Evolutionary conservation across 2,797 vertebrate species (phyloP).

Genomic region (Spheniscus humboldti): DNA sequence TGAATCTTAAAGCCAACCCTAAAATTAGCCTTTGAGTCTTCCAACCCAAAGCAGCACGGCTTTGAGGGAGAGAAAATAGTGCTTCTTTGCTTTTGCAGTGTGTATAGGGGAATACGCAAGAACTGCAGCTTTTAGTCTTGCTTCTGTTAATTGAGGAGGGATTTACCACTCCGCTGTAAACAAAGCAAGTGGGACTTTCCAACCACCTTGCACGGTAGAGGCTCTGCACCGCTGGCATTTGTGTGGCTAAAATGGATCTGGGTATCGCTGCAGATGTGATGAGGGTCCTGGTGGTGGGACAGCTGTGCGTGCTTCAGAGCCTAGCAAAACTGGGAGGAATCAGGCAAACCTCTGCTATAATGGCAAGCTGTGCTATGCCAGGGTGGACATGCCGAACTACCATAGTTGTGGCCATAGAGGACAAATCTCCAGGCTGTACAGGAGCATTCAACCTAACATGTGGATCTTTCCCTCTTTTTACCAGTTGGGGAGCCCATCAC

Average conservation of each 20-base stretch:
- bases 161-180: not conserved
- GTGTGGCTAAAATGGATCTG: not conserved
- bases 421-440: not conserved
- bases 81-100: not conserved
- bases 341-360: not conserved
- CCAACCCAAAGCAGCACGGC: not conserved
- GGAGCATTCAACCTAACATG: not conserved
- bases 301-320: not conserved
- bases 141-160: not conserved
- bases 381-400: not conserved
- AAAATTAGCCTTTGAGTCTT: not conserved
- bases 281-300: not conserved
- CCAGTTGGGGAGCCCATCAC: slow-evolving; percentile 96
- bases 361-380: not conserved
- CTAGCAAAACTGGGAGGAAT: not conserved
- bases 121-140: not conserved
- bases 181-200: not conserved
- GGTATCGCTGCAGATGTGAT: not conserved
- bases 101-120: not conserved
- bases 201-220: not conserved
- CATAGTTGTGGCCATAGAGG: not conserved
- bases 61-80: not conserved
- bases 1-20: not conserved
- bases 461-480: not conserved
- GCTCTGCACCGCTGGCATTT: not conserved